These are phyloP conservation scores for Drosophila kanapiae DNA, from an alignment of 1,140 invertebrate genomes.

Conservation along the genomic window DNA sequence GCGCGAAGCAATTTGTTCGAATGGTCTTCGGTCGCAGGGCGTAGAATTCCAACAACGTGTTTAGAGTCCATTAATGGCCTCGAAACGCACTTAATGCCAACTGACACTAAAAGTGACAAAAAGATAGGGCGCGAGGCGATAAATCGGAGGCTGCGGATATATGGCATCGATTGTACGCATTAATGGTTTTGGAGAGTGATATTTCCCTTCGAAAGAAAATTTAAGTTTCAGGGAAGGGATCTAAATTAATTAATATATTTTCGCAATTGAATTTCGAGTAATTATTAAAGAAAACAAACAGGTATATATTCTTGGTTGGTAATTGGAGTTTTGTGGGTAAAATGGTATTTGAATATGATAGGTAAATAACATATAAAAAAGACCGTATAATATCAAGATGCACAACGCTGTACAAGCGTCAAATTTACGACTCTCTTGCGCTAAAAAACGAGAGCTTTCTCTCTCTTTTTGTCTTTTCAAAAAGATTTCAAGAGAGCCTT, in stretches of 20 bases:
- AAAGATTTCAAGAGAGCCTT: no score
- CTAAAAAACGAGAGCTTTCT: no score
- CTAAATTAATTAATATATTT: not conserved
- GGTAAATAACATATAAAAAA: no score
- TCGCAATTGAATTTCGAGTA: not conserved
- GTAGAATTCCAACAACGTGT: conserved; percentile 74
- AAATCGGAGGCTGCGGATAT: conserved; percentile 56
- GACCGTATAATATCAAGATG: no score
- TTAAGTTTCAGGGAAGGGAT: not conserved
- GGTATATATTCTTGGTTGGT: no score
- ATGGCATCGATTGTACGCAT: conserved; percentile 18
- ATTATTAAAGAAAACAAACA: no score
- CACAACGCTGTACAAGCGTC: no score
- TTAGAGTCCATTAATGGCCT: conserved; percentile 76
- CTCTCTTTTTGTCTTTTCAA: no score
- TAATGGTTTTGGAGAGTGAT: conserved; percentile 28
- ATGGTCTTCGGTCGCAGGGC: conserved; percentile 2
- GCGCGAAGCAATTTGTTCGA: conserved; percentile 74
- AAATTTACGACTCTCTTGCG: no score
- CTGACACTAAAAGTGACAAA: conserved; percentile 44
- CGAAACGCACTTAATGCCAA: conserved; percentile 64
- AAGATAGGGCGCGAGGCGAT: conserved; percentile 41
- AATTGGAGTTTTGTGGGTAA: no score
- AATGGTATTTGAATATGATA: no score
- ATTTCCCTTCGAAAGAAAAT: not conserved